Base-by-base conservation (phyloP, 1,140 invertebrate species). In the Daktulosphaira vitifoliae region DNA sequence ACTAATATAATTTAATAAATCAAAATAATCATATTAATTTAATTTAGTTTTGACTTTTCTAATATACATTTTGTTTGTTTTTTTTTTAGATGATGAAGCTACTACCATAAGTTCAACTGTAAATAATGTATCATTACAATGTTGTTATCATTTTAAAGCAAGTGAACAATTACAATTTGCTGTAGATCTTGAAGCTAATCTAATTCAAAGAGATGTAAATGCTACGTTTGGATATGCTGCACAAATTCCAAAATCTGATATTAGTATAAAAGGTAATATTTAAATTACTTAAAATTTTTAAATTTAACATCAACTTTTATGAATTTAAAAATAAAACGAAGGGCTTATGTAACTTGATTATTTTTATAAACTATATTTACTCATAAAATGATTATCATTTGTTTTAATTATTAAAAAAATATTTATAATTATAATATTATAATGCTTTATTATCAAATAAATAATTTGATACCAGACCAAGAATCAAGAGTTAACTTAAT, bases 221-320 rank as follows among this genome's bases (percentile, higher is more conserved):
- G 91, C 90, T 33, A 90, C 91, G 1, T 81, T 98, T 69, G 95
- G 87, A 18, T 99, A 99, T 77, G 94, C 98, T 78, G 82, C 96
- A 59, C 96, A 98, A 77, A 80, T 99, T 74, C 93, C 94, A 18
- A 96, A 95, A 77, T 92, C 92, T 49, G 93, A 96, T 76, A 80
- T 96, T 68, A 83, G 88, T 8, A 96, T 98, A 74, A 89, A 85
- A 86, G 93, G 92, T 93, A 76, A 69, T 68, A 23, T 64, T 7
- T 2, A 33, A 29, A 13, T 39, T 50, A 25, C 29, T 53, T 64
- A 48, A 16, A 38, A 54, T 15, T 25, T 25, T 65, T 39, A 11
- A 56, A 11, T 39, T 23, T 38, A 26, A 44, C 8, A 25, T 22
- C 11, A 22, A 20, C 8, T 16, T 46, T 42, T 49, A 4, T n/a